phyloP scores from a whole-genome alignment of 92 coral and sea anemone genomes.

The Zoanthus solanderi region DNA sequence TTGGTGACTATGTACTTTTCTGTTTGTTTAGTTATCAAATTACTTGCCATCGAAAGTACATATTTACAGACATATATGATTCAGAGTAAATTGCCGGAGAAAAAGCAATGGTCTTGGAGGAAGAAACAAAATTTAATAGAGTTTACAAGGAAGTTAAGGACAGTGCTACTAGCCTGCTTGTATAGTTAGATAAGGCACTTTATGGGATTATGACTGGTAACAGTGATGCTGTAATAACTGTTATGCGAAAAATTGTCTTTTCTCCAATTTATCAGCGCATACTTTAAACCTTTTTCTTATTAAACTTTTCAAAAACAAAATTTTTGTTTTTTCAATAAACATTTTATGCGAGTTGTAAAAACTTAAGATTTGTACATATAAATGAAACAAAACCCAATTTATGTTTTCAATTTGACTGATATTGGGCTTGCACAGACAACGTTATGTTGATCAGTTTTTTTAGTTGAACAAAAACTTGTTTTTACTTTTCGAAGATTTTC shows the following conservation, averaged over 20 bases:
- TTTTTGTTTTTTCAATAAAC: constrained; percentile 6
- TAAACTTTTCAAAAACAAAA: constrained; percentile 16
- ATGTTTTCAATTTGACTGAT: constrained; percentile 41
- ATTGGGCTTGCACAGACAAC: constrained; percentile 25
- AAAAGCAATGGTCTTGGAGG: neutral
- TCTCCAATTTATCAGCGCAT: neutral
- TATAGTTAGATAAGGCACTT: neutral
- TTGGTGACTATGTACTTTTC: constrained; percentile 20
- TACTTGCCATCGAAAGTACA: constrained; percentile 73
- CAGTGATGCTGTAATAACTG: neutral
- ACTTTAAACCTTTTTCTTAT: neutral
- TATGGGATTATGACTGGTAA: neutral
- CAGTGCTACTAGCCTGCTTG: neutral
- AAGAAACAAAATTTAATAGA: neutral
- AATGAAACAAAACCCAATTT: constrained; percentile 40
- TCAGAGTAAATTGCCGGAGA: constrained; percentile 5
- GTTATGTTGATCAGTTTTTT: constrained; percentile 3
- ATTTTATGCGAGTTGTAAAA: constrained; percentile 21
- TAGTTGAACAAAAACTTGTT: constrained; percentile 1
- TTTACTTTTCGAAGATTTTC: constrained; percentile 11
- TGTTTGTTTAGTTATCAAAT: constrained; percentile 78
- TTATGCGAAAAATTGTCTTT: neutral
- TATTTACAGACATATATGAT: constrained; percentile 67
- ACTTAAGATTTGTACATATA: constrained; percentile 24
- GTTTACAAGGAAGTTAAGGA: neutral